These are phyloP conservation scores for Ia io DNA, from an alignment of 2,113 vertebrate genomes.

Conservation along the genomic window DNA sequence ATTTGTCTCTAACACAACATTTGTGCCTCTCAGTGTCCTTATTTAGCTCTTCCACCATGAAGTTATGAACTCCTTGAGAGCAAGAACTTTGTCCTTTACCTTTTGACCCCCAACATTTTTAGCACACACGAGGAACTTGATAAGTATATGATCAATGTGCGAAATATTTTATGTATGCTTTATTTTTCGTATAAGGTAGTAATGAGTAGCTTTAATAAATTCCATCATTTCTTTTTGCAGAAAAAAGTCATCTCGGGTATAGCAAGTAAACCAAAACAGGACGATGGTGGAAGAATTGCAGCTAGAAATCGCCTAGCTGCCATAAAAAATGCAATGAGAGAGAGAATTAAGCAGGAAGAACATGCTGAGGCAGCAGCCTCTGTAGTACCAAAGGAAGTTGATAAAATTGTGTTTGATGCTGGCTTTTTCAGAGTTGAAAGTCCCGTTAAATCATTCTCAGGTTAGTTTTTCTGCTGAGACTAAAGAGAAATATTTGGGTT, in stretches of 20 bases:
- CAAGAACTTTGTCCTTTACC: neutral
- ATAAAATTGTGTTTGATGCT: conserved; percentile 88
- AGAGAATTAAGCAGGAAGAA: conserved; percentile 63
- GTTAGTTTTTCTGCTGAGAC: conserved; percentile 78
- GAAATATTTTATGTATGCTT: neutral
- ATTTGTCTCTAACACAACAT: neutral
- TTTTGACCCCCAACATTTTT: neutral
- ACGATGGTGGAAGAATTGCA: conserved; percentile 77
- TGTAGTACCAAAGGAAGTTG: conserved; percentile 58
- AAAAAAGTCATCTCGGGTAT: conserved; percentile 78
- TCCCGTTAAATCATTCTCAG: conserved; percentile 85
- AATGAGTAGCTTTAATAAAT: conserved; percentile 20
- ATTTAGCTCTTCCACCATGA: neutral
- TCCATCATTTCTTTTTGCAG: conserved; percentile 76
- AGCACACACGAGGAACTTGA: neutral
- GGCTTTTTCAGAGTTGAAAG: conserved; percentile 94
- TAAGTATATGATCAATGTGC: neutral
- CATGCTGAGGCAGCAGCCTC: neutral
- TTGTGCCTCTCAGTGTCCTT: neutral
- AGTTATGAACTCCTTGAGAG: neutral
- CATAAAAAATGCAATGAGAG: conserved; percentile 91
- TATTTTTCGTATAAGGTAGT: neutral
- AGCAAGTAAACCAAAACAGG: conserved; percentile 76
- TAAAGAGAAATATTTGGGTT: neutral
- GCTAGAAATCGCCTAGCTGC: conserved; percentile 89